Percentiles rank a stretch among this genome's conserved stretches.
These are phyloP conservation scores for Gobionotothen gibberifrons DNA, from an alignment of 2,797 vertebrate genomes.

Conservation along the genomic window DNA sequence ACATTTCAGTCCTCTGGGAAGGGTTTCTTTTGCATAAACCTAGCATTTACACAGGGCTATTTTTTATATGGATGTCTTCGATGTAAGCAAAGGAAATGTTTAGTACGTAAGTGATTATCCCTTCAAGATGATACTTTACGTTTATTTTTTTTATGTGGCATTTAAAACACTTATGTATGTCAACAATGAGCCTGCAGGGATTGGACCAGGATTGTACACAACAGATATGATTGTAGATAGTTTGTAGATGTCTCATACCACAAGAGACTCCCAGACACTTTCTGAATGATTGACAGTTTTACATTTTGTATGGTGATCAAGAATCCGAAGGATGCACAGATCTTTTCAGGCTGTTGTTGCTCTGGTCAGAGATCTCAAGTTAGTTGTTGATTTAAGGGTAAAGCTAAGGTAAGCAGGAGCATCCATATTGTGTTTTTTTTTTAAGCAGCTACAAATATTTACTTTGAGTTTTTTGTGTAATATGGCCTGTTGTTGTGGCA, in stretches of 20 bases:
- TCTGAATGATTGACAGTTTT: background rate
- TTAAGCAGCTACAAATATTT: background rate
- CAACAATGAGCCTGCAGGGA: background rate
- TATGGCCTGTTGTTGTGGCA: background rate
- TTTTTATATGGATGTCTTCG: slow-evolving; percentile 10
- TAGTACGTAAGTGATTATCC: background rate
- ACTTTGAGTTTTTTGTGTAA: background rate
- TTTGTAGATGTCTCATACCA: background rate
- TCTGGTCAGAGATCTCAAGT: background rate
- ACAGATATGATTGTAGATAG: no score
- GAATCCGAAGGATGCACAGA: background rate
- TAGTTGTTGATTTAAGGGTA: background rate
- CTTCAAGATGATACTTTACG: background rate
- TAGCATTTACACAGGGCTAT: slow-evolving; percentile 18
- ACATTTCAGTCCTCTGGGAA: slow-evolving; percentile 14
- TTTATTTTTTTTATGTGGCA: background rate
- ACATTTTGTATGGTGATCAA: background rate
- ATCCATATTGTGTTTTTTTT: no score
- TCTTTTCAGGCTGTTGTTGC: background rate
- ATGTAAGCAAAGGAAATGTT: slow-evolving; percentile 1
- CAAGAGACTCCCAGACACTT: background rate
- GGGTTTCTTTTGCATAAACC: slow-evolving; percentile 30
- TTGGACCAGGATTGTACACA: background rate
- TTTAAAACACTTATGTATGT: background rate
- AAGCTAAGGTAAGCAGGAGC: background rate